Conservation (phyloP, 2,888 invertebrate species). For the Zaprionus bogoriensis region DNA sequence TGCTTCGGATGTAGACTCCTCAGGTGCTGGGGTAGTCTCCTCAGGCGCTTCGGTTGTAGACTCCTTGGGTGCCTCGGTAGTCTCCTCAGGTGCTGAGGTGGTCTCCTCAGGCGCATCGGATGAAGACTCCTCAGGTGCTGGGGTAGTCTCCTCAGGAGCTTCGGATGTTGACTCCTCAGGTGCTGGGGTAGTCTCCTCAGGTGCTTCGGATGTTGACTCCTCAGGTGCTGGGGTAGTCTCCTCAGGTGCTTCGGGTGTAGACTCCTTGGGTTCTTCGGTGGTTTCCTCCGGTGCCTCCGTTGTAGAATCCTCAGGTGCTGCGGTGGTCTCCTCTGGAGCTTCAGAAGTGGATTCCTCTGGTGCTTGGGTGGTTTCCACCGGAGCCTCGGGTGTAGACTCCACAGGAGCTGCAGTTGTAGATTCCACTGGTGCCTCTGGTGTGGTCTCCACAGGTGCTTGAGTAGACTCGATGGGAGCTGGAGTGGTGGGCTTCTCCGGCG, state of each 20-base stretch:
- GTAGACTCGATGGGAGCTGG: neutral
- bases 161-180: conserved; percentile 15
- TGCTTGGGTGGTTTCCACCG: conserved; percentile 9
- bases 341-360: neutral
- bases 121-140: conserved; percentile 9
- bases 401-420: conserved; percentile 2
- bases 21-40: neutral
- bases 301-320: neutral
- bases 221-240: neutral
- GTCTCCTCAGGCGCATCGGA: neutral
- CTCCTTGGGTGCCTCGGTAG: conserved; percentile 5
- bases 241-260: conserved; percentile 5
- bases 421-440: conserved; percentile 3
- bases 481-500: conserved; percentile 9
- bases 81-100: conserved; percentile 5
- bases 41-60: conserved; percentile 12
- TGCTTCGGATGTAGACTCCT: too few relatives aligned
- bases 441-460: neutral
- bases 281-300: neutral
- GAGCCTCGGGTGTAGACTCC: neutral
- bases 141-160: neutral
- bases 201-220: conserved; percentile 9
- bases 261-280: too few relatives aligned
- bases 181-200: neutral
- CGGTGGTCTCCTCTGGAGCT: neutral